Base-by-base conservation (phyloP, 2,797 vertebrate species). In the Pangasius djambal region DNA sequence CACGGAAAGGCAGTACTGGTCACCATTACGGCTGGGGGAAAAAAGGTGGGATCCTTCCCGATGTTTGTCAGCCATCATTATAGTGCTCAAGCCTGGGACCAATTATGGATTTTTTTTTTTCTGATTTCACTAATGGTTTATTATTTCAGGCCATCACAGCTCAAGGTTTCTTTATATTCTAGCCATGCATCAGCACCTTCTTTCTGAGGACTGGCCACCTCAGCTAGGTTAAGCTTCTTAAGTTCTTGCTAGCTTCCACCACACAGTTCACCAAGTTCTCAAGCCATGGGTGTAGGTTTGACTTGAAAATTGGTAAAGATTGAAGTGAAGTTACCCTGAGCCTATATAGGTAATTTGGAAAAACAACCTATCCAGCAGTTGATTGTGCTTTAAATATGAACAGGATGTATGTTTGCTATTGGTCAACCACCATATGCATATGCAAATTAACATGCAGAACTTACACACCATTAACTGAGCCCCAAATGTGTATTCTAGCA, bases 91-190 rank as follows among this genome's bases (percentile, higher is more conserved):
- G 65, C 85, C 90, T 91, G 90, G 92, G 88, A 90, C 89, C 90
- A 93, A 93, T 92, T 92, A 93, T 89, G 16, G n/a, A 63, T 55
- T 28, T 63, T 81, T 83, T 52, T 91, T 28, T 16, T 90, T 88
- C 88, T 85, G 40, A 88, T 89, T 91, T 91, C 25, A 81, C 89
- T 89, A 89, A 90, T 89, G 57, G 89, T 90, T 92, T 92, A 89
- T 93, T 91, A 90, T 93, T 91, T 85, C 65, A 91, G 75, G 88
- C 89, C 74, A 40, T 83, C 72, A 52, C n/a, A 22, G 18, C 78
- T 92, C 65, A 81, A 86, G 81, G 50, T 57, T 85, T 61, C 79
- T 77, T 85, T 67, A 75, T 86, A 77, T 81, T 57, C 55, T 44
- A 78, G 75, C 48, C 50, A n/a, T 70, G 59, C 57, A 77, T 69